phyloP scores from a whole-genome alignment of 2,113 vertebrate genomes.

The Leiothrix lutea region DNA sequence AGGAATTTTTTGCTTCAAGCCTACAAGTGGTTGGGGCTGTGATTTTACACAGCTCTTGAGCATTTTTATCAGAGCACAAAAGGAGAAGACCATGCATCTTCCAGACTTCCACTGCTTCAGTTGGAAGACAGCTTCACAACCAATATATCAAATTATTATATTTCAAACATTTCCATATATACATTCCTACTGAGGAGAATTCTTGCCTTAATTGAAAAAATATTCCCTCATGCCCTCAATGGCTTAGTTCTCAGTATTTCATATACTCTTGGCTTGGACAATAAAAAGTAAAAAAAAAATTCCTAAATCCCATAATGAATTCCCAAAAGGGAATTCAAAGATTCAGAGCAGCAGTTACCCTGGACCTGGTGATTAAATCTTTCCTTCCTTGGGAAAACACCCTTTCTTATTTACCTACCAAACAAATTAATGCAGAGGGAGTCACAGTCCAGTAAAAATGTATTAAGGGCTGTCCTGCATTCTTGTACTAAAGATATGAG shows the following conservation, averaged over 20 bases:
- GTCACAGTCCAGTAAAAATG: background rate
- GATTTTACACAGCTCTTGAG: background rate
- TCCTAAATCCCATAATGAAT: background rate
- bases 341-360: background rate
- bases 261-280: fast-evolving
- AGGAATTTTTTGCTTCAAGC: background rate
- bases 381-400: background rate
- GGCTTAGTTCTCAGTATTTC: background rate
- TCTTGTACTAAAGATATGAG: background rate
- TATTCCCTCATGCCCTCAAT: background rate
- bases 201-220: background rate
- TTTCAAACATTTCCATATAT: background rate
- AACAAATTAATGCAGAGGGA: background rate
- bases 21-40: background rate
- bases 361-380: background rate
- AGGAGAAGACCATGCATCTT: fast-evolving
- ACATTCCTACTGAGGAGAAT: background rate
- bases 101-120: background rate
- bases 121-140: background rate
- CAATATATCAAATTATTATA: background rate
- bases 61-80: background rate
- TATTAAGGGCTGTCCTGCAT: background rate
- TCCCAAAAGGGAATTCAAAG: background rate
- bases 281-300: background rate
- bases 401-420: background rate